phyloP scores from a whole-genome alignment of 1,140 invertebrate species.

The Zaprionus africanus region DNA sequence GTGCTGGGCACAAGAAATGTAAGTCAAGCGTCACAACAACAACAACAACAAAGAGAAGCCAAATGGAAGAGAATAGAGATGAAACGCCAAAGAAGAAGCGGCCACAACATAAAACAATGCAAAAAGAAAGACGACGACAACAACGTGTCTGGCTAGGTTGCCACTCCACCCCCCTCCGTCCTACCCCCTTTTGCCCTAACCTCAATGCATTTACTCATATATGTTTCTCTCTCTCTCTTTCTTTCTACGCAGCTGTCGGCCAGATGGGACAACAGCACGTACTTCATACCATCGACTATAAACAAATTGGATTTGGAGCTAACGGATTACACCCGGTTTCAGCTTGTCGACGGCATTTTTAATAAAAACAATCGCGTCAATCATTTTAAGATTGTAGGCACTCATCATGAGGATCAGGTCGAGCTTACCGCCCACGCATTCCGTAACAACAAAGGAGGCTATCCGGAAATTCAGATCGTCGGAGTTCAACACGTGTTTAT shows the following conservation, averaged over 20 bases:
- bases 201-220: neutral
- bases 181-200: neutral
- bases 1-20: slow-evolving; percentile 64
- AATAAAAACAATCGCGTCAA: slow-evolving; percentile 64
- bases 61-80: neutral
- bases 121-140: neutral
- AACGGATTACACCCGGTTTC: slow-evolving; percentile 38
- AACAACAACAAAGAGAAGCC: slow-evolving; percentile 26
- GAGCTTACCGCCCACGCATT: slow-evolving; percentile 68
- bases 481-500: slow-evolving; percentile 55
- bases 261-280: slow-evolving; percentile 45
- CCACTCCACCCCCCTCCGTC: neutral
- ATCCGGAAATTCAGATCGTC: slow-evolving; percentile 68
- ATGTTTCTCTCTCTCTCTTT: neutral
- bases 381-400: slow-evolving; percentile 59
- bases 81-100: slow-evolving; percentile 1
- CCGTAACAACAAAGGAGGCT: slow-evolving; percentile 62
- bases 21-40: slow-evolving; percentile 68
- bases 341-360: slow-evolving; percentile 59
- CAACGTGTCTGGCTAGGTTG: neutral
- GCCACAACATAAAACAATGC: neutral
- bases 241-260: slow-evolving; percentile 44
- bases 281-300: slow-evolving; percentile 36
- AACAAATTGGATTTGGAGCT: slow-evolving; percentile 56
- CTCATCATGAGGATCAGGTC: slow-evolving; percentile 54